Evolutionary conservation across 2,888 invertebrate species (phyloP).

Genomic region (Petrolisthes cinctipes): DNA sequence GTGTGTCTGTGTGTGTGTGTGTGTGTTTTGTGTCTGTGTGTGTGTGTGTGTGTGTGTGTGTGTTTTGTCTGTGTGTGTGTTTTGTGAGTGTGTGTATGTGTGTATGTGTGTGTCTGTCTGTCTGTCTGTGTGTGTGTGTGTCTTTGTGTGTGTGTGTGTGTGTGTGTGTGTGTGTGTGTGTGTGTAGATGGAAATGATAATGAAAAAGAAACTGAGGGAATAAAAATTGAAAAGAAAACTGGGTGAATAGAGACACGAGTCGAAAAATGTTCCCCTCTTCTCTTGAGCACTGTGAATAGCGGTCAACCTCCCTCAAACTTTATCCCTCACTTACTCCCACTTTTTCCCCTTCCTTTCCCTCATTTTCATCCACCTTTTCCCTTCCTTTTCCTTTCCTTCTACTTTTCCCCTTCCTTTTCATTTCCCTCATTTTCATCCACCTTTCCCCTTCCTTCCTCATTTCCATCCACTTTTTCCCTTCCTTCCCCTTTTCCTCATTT

Average conservation of each 20-base stretch:
- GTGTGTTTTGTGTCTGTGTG: too few relatives aligned
- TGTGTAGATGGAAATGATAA: background rate
- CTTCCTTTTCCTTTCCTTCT: background rate
- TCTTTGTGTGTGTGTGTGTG: too few relatives aligned
- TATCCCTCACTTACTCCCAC: background rate
- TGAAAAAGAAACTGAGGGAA: background rate
- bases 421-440: background rate
- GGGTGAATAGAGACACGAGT: background rate
- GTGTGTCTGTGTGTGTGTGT: too few relatives aligned
- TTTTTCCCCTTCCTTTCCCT: background rate
- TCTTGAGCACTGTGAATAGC: background rate
- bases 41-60: too few relatives aligned
- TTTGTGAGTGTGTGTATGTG: too few relatives aligned
- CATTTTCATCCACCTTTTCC: background rate
- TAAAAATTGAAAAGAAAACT: background rate
- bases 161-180: too few relatives aligned
- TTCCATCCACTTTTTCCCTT: slow-evolving; percentile 1
- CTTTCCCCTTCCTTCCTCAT: background rate
- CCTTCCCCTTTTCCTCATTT: background rate
- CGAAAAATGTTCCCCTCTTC: background rate
- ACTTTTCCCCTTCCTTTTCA: background rate
- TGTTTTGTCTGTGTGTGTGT: too few relatives aligned
- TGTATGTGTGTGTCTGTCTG: too few relatives aligned
- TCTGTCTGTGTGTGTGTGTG: background rate
- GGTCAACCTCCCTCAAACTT: background rate